A percentile compares a stretch with the other conserved stretches of the same genome.
These are phyloP conservation scores for Hyperoplus lanceolatus DNA, from an alignment of 2,797 vertebrate genomes.

Conservation along the genomic window DNA sequence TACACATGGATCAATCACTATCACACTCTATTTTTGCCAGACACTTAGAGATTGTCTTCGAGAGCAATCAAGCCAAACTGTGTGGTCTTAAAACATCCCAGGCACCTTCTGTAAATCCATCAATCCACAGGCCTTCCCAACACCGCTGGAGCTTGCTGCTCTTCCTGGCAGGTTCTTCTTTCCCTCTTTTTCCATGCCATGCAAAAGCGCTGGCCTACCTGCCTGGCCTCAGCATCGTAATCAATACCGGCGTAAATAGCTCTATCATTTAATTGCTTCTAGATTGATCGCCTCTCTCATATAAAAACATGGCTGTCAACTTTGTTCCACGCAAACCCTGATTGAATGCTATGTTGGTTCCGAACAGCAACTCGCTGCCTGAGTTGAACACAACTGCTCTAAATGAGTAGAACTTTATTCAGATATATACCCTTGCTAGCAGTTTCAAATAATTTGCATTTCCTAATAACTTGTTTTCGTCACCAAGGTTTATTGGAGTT, in stretches of 20 bases:
- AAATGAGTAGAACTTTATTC: conserved; percentile 23
- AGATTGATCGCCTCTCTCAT: conserved; percentile 59
- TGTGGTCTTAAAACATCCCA: conserved; percentile 17
- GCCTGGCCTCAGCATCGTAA: conserved; percentile 56
- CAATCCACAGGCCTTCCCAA: conserved; percentile 18
- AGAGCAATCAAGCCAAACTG: conserved; percentile 21
- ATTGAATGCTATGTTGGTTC: conserved; percentile 12
- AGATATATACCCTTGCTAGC: conserved; percentile 14
- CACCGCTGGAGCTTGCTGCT: conserved; percentile 46
- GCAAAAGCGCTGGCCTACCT: conserved; percentile 36
- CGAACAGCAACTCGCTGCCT: conserved; percentile 8
- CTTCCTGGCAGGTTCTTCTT: conserved; percentile 33
- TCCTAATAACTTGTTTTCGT: conserved; percentile 42
- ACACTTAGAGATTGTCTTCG: not conserved
- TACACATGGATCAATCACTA: not conserved
- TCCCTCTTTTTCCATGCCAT: conserved; percentile 32
- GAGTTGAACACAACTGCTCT: conserved; percentile 6
- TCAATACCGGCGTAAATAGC: conserved; percentile 69
- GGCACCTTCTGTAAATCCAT: conserved; percentile 20
- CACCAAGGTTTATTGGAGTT: conserved; percentile 30
- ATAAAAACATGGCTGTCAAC: conserved; percentile 61
- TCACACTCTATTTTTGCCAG: not conserved
- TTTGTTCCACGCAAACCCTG: conserved; percentile 59
- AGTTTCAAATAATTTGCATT: conserved; percentile 41
- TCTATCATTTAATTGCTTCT: conserved; percentile 58